Base-by-base conservation (phyloP, 2,797 vertebrate species). In the Pampus argenteus region DNA sequence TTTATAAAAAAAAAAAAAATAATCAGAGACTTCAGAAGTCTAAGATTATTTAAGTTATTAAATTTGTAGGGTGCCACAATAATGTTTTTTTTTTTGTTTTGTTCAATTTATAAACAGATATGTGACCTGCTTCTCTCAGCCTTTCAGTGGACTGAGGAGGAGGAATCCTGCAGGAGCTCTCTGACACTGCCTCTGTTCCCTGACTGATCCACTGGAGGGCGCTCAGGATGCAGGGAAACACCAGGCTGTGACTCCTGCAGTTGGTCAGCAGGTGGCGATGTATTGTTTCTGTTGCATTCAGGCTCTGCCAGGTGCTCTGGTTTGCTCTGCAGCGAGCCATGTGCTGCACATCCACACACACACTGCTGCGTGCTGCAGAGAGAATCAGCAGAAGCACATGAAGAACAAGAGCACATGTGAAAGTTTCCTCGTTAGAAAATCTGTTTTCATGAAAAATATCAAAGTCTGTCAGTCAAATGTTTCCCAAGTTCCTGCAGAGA, bases 151-250 rank as follows among this genome's bases (percentile, higher is more conserved):
- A 17, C 26, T 18, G 9, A 0, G 22, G 26, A 14, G 36, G 34
- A 36, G 15, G 26, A 3, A 38, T 42, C 34, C 52, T n/a, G 29
- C 6, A 29, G 31, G 8, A 36, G 23, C 26, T 31, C 18, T 15
- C 89, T 34, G 94, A 81, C 3, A 85, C 36, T 0, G 91, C 87
- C 82, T 96, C 94, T 13, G 91, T 84, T 50, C 92, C 93, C 81
- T 94, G 81, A 0, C 83, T 92, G 69, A 95, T 93, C 96, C 96
- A 96, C 78, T 91, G 93, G 77, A 97, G 86, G 9, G 95, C 93
- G 0, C 95, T 95, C 2, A 92, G 90, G 66, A 96, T 94, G 79
- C 95, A 96, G 0, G 93, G 94, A 80, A 96, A 95, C 40, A 95
- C 91, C 0, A 94, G 86, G 1, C 95, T 94, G 59, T 91, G 83